Percentiles rank a stretch among this genome's conserved stretches.
phyloP scores from a whole-genome alignment of 2,888 invertebrate species.

The Erpobdella octoculata region DNA sequence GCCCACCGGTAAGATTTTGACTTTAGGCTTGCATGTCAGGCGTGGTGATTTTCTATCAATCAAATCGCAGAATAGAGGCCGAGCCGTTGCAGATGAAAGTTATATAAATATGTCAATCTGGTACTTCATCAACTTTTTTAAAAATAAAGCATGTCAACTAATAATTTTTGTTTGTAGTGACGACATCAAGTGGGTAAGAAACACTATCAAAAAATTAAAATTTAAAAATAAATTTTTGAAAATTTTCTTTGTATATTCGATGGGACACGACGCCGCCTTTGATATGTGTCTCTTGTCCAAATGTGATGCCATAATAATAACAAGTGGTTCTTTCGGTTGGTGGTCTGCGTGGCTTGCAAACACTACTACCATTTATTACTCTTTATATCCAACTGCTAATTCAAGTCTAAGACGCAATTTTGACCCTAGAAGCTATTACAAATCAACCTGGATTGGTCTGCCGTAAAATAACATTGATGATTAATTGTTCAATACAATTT shows the following conservation, averaged over 20 bases:
- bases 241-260: not conserved
- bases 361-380: not conserved
- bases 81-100: not conserved
- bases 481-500: too few relatives aligned
- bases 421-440: not conserved
- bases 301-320: not conserved
- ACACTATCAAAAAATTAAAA: not conserved
- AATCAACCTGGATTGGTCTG: not conserved
- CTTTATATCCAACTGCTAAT: not conserved
- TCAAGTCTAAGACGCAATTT: not conserved
- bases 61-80: not conserved
- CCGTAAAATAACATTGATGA: too few relatives aligned
- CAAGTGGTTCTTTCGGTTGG: not conserved
- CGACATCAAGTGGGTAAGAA: not conserved
- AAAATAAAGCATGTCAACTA: not conserved
- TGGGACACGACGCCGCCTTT: not conserved
- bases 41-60: not conserved
- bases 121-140: not conserved
- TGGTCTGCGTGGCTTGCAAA: not conserved
- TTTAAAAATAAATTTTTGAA: not conserved
- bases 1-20: not conserved
- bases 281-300: not conserved
- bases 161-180: not conserved
- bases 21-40: not conserved
- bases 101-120: not conserved